A percentile compares a stretch with the other conserved stretches of the same genome.
phyloP scores from a whole-genome alignment of 2,888 invertebrate genomes.

The Clepsis dumicolana region DNA sequence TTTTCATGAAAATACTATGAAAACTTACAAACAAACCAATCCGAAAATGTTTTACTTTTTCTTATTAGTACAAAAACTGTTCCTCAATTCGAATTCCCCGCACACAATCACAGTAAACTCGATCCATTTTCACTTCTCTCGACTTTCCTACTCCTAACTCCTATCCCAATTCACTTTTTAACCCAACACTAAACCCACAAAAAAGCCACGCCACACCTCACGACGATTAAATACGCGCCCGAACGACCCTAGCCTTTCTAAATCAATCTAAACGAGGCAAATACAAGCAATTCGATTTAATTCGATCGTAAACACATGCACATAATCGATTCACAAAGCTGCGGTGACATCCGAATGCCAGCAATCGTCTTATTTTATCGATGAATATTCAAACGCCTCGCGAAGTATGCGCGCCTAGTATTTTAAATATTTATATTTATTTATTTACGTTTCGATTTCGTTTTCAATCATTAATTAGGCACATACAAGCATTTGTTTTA shows the following conservation, averaged over 20 bases:
- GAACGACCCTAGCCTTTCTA: slow-evolving; percentile 40
- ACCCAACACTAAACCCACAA: slow-evolving; percentile 2
- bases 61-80: no score
- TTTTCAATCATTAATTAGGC: background rate
- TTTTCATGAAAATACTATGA: no score
- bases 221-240: slow-evolving; percentile 37
- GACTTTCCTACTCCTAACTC: no score
- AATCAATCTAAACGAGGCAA: slow-evolving; percentile 46
- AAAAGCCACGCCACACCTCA: slow-evolving; percentile 20
- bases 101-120: no score
- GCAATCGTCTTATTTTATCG: slow-evolving; percentile 49
- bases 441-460: slow-evolving; percentile 42
- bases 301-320: slow-evolving; percentile 77
- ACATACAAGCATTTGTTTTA: no score
- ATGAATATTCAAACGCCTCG: slow-evolving; percentile 56
- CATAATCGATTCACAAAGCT: slow-evolving; percentile 69
- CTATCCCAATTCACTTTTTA: background rate
- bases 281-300: slow-evolving; percentile 77
- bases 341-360: slow-evolving; percentile 58
- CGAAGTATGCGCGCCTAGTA: slow-evolving; percentile 30
- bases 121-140: no score
- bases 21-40: no score
- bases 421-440: slow-evolving; percentile 28
- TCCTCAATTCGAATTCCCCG: no score
- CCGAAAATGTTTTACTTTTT: no score